Evolutionary conservation across 1,140 invertebrate genomes (phyloP).

Genomic region (Tetragonula clypearis): DNA sequence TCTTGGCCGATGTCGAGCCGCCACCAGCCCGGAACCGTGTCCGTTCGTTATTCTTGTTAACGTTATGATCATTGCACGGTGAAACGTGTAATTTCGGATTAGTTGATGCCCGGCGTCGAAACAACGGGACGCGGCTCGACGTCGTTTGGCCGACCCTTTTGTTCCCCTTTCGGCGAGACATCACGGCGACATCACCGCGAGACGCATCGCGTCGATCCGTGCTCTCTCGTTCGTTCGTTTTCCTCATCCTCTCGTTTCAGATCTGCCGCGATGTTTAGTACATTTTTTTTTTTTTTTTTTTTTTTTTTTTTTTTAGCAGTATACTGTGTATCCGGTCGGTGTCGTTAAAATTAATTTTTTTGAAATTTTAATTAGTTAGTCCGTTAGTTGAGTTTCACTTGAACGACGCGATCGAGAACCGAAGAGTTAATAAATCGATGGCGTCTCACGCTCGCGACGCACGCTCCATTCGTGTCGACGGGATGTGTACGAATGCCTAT

Average conservation of each 20-base stretch:
- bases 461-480: neutral
- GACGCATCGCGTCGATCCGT: neutral
- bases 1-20: slow-evolving; percentile 71
- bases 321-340: no score
- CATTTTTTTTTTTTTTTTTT: no score
- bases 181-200: neutral
- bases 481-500: neutral
- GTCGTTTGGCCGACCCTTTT: neutral
- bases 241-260: neutral
- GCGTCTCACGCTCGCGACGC: neutral
- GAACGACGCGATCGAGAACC: neutral
- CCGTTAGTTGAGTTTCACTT: no score
- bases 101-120: slow-evolving; percentile 1
- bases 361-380: no score
- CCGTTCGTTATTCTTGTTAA: slow-evolving; percentile 60
- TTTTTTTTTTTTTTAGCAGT: neutral
- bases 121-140: neutral
- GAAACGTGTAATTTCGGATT: slow-evolving; percentile 48
- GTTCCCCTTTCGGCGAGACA: neutral
- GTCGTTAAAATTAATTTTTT: no score
- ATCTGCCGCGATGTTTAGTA: neutral
- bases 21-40: slow-evolving; percentile 49
- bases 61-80: slow-evolving; percentile 48
- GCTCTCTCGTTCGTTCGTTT: neutral
- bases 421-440: neutral